Evolutionary conservation across 2,797 vertebrate genomes (phyloP).

Genomic region (Adrianichthys oophorus): DNA sequence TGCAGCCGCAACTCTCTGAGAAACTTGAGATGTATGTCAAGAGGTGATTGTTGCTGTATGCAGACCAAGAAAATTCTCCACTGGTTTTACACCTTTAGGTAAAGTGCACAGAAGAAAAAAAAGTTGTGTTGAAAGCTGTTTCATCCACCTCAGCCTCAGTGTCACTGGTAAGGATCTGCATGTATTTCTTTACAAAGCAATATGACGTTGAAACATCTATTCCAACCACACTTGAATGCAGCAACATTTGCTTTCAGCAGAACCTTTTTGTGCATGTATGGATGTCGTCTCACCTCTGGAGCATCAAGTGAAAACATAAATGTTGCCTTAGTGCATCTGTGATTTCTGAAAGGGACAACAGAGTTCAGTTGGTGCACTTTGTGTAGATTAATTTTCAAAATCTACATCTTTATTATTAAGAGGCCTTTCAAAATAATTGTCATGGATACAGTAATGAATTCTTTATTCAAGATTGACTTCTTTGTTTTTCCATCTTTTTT

Average conservation of each 20-base stretch:
- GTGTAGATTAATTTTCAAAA: conserved; percentile 14
- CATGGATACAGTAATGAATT: neutral
- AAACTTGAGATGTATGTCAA: conserved; percentile 7
- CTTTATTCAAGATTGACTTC: neutral
- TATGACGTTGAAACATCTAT: conserved; percentile 35
- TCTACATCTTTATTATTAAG: neutral
- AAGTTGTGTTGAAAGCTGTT: conserved; percentile 25
- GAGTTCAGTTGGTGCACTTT: conserved; percentile 21
- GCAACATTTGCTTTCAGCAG: conserved; percentile 31
- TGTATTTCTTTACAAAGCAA: conserved; percentile 25
- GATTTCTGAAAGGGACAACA: conserved; percentile 11
- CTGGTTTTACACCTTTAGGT: conserved; percentile 16
- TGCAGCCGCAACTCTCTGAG: neutral
- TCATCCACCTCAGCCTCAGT: conserved; percentile 29
- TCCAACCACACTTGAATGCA: conserved; percentile 48
- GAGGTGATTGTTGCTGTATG: conserved; percentile 26
- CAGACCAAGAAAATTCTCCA: conserved; percentile 9
- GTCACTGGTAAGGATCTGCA: conserved; percentile 35
- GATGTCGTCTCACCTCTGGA: conserved; percentile 4
- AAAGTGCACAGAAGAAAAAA: conserved; percentile 36
- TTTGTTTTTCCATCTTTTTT: too few relatives aligned
- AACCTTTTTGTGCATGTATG: conserved; percentile 18
- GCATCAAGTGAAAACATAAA: conserved; percentile 21
- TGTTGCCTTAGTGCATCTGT: conserved; percentile 18
- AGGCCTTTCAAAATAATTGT: neutral